Percentiles rank a stretch among this genome's conserved stretches.
Conservation (phyloP, 2,797 vertebrate species). For the Hoplostethus atlanticus region DNA sequence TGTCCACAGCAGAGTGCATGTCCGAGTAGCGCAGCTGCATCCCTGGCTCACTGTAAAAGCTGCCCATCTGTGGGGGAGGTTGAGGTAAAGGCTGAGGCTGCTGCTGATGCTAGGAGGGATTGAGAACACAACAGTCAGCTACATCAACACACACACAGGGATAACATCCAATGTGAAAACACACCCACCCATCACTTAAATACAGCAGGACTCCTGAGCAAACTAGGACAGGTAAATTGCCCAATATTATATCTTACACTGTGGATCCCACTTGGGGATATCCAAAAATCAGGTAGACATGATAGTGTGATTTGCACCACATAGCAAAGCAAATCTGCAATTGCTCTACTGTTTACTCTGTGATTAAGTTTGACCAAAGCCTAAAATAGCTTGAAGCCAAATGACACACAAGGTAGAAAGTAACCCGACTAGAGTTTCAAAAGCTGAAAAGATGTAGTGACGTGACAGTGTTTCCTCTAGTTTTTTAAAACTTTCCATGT, state of each 20-base stretch:
- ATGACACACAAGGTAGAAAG: background rate
- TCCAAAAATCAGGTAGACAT: background rate
- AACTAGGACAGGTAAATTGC: background rate
- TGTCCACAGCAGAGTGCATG: slow-evolving; percentile 81
- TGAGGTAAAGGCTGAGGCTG: slow-evolving; percentile 86
- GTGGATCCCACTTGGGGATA: slow-evolving; percentile 2
- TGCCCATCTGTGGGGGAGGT: slow-evolving; percentile 85
- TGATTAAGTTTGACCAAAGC: background rate
- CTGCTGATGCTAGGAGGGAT: slow-evolving; percentile 81
- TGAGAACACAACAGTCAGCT: slow-evolving; percentile 69
- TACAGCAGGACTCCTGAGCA: background rate
- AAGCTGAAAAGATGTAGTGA: background rate
- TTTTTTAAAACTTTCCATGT: background rate
- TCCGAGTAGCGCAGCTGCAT: slow-evolving; percentile 87
- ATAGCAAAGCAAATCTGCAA: background rate
- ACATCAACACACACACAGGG: slow-evolving; percentile 13
- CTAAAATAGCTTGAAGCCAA: background rate
- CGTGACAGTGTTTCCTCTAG: background rate
- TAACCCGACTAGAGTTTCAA: background rate
- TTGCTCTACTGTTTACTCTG: background rate
- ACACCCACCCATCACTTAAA: slow-evolving; percentile 1
- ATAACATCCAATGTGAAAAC: slow-evolving; percentile 15
- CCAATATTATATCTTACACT: slow-evolving; percentile 16
- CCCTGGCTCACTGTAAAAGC: slow-evolving; percentile 85
- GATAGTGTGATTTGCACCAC: background rate